A percentile compares a stretch with the other conserved stretches of the same genome.
phyloP scores from a whole-genome alignment of 1,140 invertebrate genomes.

The Agraylea sexmaculata region DNA sequence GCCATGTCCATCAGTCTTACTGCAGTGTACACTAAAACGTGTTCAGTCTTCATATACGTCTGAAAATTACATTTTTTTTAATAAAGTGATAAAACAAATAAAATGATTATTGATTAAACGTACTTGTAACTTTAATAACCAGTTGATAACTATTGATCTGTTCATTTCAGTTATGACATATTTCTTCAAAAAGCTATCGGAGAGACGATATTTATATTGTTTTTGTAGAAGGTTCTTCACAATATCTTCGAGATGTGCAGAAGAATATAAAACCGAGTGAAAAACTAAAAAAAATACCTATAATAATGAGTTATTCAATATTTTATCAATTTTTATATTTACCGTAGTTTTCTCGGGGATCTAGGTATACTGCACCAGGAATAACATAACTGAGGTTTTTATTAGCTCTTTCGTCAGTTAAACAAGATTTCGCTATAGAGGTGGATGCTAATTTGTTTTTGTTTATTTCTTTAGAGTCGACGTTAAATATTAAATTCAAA shows the following conservation, averaged over 20 bases:
- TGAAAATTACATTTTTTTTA: conserved; percentile 8
- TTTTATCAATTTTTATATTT: not conserved
- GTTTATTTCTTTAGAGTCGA: no score
- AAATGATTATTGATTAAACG: not conserved
- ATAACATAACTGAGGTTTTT: no score
- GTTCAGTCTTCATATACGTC: conserved; percentile 20
- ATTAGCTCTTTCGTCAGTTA: no score
- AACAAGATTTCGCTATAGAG: no score
- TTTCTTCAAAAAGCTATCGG: conserved; percentile 15
- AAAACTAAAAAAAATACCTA: conserved; percentile 14
- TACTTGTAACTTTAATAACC: conserved; percentile 21
- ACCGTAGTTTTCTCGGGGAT: conserved; percentile 18
- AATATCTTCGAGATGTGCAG: conserved; percentile 14
- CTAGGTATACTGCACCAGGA: conserved; percentile 14
- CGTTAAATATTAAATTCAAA: no score
- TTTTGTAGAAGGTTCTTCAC: conserved; percentile 15
- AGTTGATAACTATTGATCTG: conserved; percentile 20
- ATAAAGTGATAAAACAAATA: conserved; percentile 4
- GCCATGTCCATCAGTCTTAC: conserved; percentile 18
- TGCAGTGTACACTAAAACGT: conserved; percentile 16
- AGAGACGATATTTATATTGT: conserved; percentile 13
- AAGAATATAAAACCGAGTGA: conserved; percentile 18
- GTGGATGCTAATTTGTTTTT: no score
- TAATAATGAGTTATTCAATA: not conserved
- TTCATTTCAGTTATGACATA: conserved; percentile 16